Evolutionary conservation across 2,888 invertebrate species (phyloP), one percentile per base, ranked within the genome.

Genomic region (Rhogogaster chlorosoma): DNA sequence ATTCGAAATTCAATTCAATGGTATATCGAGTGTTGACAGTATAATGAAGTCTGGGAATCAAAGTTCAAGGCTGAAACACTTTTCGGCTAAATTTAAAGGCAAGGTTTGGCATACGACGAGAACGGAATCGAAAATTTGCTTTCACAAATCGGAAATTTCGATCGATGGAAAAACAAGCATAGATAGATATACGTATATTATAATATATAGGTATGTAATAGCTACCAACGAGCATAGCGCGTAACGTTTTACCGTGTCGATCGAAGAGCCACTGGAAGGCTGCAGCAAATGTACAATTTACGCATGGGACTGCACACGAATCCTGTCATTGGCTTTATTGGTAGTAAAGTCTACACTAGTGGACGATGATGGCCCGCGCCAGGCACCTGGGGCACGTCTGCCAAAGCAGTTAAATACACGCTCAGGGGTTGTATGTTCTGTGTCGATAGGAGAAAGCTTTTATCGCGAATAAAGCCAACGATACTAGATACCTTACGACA

Each of bases 261-360:
- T 61, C 80, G 61, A 36, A 80, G 61, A 57, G 38, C 61, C 80
- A 61, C 38, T 61, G 61, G 15, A 61, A 57, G 22, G 80, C 80
- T 36, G 88, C 88, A 86, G 87, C 88, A 88, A 89, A 88, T 89
- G 88, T 87, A 89, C 90, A 89, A 91, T 90, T 90, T 90, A 90
- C 89, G 91, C 89, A 90, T 91, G 88, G 89, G 89, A 88, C 86
- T 89, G 90, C 89, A 90, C 89, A 89, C 89, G 91, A 89, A 90
- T 89, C 89, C 91, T 89, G 90, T 90, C 91, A 91, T 91, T 92
- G 91, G 90, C 89, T 92, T 91, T 91, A 92, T 92, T 89, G 91
- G 90, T 89, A 89, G 89, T 91, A 92, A 92, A 92, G 89, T 91
- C 90, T 88, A 88, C 89, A 90, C 89, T 87, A 88, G 87, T 88